Evolutionary conservation across 2,888 invertebrate genomes (phyloP).

Genomic region (Coleophora deauratella): DNA sequence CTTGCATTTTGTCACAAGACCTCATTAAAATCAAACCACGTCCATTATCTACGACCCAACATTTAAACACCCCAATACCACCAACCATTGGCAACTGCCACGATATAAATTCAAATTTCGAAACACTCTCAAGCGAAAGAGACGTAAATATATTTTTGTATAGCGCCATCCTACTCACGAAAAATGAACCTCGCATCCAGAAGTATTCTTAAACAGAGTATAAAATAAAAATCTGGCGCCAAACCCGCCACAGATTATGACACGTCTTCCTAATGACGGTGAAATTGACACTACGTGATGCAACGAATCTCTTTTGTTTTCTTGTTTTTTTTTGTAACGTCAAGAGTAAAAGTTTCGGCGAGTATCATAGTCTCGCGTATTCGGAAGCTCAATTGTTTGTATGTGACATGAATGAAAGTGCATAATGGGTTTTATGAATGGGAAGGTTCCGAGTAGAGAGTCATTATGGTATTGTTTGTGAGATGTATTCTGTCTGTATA

Average conservation of each 20-base stretch:
- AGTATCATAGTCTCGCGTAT: slow-evolving; percentile 44
- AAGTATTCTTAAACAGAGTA: too few relatives aligned
- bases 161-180: too few relatives aligned
- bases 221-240: slow-evolving; percentile 65
- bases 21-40: slow-evolving; percentile 5
- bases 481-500: not conserved
- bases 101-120: too few relatives aligned
- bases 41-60: not conserved
- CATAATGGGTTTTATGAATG: slow-evolving; percentile 30
- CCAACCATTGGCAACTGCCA: too few relatives aligned
- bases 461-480: slow-evolving; percentile 20
- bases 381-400: slow-evolving; percentile 42
- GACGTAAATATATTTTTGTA: too few relatives aligned
- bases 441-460: slow-evolving; percentile 28
- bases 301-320: slow-evolving; percentile 25
- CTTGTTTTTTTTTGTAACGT: slow-evolving; percentile 25
- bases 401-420: slow-evolving; percentile 42
- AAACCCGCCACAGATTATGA: slow-evolving; percentile 52
- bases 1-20: too few relatives aligned
- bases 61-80: too few relatives aligned
- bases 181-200: too few relatives aligned
- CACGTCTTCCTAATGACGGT: slow-evolving; percentile 64
- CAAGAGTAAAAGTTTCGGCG: slow-evolving; percentile 55
- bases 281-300: slow-evolving; percentile 64
- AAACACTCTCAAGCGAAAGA: too few relatives aligned